Percentiles rank a stretch among this genome's conserved stretches.
These are phyloP conservation scores for Ectemnius cavifrons DNA, from an alignment of 2,888 invertebrate genomes.

Conservation along the genomic window DNA sequence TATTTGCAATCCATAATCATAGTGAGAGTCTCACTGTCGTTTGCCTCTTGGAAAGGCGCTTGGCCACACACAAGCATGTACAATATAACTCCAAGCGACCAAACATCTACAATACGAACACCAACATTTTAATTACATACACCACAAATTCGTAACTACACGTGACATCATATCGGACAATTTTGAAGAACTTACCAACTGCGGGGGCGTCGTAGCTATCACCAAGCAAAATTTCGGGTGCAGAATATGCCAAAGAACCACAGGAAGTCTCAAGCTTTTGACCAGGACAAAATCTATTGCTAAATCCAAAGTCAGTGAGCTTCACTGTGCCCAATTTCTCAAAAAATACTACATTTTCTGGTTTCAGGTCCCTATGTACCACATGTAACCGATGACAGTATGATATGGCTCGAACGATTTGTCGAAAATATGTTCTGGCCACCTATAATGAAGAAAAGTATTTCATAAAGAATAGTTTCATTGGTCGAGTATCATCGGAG, in stretches of 20 bases:
- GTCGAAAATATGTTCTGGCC: conserved; percentile 95
- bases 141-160: background rate
- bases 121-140: background rate
- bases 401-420: conserved; percentile 98
- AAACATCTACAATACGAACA: conserved; percentile 86
- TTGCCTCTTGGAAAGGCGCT: conserved; percentile 99
- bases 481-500: no score
- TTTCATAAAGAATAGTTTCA: no score
- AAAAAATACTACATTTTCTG: conserved; percentile 99
- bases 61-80: conserved; percentile 99
- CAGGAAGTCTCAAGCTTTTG: conserved; percentile 98
- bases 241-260: conserved; percentile 98
- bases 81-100: conserved; percentile 98
- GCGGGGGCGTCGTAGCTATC: conserved; percentile 99
- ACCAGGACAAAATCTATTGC: conserved; percentile 97
- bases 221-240: conserved; percentile 98
- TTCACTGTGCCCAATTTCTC: conserved; percentile 98
- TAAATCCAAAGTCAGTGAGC: conserved; percentile 98
- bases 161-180: no score
- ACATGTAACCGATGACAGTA: conserved; percentile 97
- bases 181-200: conserved; percentile 84
- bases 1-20: conserved; percentile 99
- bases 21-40: conserved; percentile 99
- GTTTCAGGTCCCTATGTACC: conserved; percentile 96
- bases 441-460: conserved; percentile 75